Conservation (phyloP, 2,113 vertebrate species). For the Enhydra lutris region DNA sequence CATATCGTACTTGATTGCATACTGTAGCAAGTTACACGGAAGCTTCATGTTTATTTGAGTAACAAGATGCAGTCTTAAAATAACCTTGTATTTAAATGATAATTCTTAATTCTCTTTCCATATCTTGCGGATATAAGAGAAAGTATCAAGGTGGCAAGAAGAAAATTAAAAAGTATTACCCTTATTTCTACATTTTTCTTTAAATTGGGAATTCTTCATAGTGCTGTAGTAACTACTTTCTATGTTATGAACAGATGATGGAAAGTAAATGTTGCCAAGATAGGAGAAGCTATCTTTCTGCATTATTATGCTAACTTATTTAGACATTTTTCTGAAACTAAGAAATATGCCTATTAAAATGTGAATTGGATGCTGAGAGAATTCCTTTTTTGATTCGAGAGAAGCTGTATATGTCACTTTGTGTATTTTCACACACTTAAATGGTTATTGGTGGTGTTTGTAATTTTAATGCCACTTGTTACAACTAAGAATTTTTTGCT, state of each 20-base stretch:
- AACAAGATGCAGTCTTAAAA: neutral
- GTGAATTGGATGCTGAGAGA: neutral
- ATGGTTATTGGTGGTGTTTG: neutral
- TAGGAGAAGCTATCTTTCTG: neutral
- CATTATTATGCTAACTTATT: neutral
- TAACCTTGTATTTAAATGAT: neutral
- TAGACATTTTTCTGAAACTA: neutral
- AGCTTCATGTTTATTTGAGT: conserved; percentile 51
- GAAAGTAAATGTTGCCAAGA: conserved; percentile 10
- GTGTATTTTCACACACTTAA: conserved; percentile 11
- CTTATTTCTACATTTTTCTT: conserved; percentile 29
- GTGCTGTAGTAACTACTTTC: neutral
- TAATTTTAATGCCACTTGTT: conserved; percentile 42
- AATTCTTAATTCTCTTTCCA: conserved; percentile 30
- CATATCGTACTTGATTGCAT: conserved; percentile 4
- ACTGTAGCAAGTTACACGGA: neutral
- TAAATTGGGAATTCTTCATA: conserved; percentile 36
- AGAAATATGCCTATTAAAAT: conserved; percentile 30
- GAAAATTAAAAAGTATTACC: neutral
- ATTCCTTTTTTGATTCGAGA: neutral
- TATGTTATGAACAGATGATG: conserved; percentile 35
- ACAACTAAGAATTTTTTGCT: conserved; percentile 38
- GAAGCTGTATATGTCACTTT: neutral
- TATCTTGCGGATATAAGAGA: neutral
- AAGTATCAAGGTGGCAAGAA: conserved; percentile 4